Percentiles rank a stretch among this genome's conserved stretches.
Evolutionary conservation across 1,140 invertebrate genomes (phyloP).

Genomic region (Bombus cullumanus): DNA sequence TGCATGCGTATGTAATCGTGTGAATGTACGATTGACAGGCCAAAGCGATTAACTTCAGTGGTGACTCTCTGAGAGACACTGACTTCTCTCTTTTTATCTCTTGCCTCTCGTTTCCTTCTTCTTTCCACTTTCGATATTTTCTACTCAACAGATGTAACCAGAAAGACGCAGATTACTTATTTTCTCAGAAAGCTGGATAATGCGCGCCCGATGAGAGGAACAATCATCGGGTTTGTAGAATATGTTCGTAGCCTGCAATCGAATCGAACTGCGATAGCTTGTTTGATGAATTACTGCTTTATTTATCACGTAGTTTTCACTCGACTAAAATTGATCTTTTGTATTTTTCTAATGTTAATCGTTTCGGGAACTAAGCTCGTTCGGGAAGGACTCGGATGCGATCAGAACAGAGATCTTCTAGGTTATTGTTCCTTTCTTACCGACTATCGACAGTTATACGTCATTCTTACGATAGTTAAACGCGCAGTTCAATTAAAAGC

Average conservation of each 20-base stretch:
- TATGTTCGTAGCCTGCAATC: too few species aligned
- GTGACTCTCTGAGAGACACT: not conserved
- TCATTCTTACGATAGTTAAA: not conserved
- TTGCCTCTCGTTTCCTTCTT: too few species aligned
- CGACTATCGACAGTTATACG: too few species aligned
- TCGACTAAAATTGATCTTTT: too few species aligned
- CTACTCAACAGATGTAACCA: not conserved
- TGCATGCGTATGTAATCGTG: conserved; percentile 9
- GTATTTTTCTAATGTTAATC: too few species aligned
- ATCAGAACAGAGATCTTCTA: too few species aligned
- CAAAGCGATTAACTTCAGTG: conserved; percentile 72
- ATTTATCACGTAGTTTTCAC: too few species aligned
- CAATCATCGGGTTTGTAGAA: too few species aligned
- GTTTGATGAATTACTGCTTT: not conserved
- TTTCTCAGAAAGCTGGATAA: not conserved
- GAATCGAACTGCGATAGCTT: not conserved
- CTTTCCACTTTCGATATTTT: not conserved
- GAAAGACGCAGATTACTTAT: not conserved
- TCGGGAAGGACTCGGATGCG: too few species aligned
- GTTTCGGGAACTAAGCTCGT: too few species aligned
- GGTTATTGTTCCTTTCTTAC: too few species aligned
- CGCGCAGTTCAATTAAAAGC: not conserved
- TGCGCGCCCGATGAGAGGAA: too few species aligned
- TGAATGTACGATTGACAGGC: conserved; percentile 70
- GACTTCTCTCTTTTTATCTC: not conserved